Base-by-base conservation (phyloP, 2,113 vertebrate genomes). In the Andinoacara biseriatus region DNA sequence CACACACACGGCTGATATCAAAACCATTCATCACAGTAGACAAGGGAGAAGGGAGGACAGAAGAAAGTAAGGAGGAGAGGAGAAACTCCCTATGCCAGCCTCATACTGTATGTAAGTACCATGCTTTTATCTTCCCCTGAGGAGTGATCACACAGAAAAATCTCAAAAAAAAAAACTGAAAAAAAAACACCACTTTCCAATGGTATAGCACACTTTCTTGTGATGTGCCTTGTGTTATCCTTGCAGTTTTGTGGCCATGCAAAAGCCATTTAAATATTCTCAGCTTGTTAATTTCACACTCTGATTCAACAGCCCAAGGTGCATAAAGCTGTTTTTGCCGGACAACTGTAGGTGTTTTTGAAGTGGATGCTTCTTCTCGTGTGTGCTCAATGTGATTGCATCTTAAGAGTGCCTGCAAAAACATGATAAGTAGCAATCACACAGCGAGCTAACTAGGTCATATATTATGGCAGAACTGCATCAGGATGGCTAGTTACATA, bases 1-100 rank as follows among this genome's bases (percentile, higher is more conserved):
- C 26, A 38, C 67, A 77, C 79, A 83, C 84, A 87, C 1, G 2
- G 58, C 57, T 85, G 83, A 91, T 91, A 92, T 92, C 87, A 90
- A 88, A 92, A 86, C 90, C 90, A 94, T 93, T 93, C 89, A 93
- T 93, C 94, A 94, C 74, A 72, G 84, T 61, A 86, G 89, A 90
- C 85, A 85, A 86, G 60, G 76, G 49, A 81, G 80, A 78, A 87
- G 74, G 81, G 79, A 86, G 59, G 56, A 79, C 77, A 79, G 82
- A 78, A 60, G 43, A 83, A 82, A 78, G 76, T 58, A 76, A 72
- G 59, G 72, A 69, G 14, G 72, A 63, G 82, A 67, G 79, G 75
- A 88, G 85, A 74, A 89, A 49, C 79, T 86, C 81, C 24, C 81
- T 65, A 60, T 89, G 59, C 80, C 76, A 6, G 38, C 58, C 84